These are phyloP conservation scores for Camponotus fellah DNA, from an alignment of 2,888 invertebrate genomes.

Conservation along the genomic window DNA sequence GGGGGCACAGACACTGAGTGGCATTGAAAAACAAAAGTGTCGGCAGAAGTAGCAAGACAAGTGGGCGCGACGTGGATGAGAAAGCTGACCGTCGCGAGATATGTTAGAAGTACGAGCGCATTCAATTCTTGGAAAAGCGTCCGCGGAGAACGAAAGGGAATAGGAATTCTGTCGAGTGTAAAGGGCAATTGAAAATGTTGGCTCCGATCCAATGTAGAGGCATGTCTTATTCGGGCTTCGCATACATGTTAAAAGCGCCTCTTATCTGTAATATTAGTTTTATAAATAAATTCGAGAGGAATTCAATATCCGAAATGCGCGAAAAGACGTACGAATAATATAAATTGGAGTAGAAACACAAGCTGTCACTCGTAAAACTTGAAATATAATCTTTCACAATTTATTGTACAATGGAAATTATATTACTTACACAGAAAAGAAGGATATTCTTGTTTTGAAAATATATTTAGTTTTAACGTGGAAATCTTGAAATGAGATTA, in stretches of 20 bases:
- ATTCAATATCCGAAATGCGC: constrained; percentile 64
- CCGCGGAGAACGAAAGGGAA: constrained; percentile 66
- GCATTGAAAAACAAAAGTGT: constrained; percentile 46
- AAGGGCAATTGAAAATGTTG: constrained; percentile 83
- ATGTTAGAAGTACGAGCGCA: constrained; percentile 76
- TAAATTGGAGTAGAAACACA: neutral
- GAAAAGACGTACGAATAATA: constrained; percentile 36
- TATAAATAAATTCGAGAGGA: constrained; percentile 70
- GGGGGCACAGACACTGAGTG: constrained; percentile 36
- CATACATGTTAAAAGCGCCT: constrained; percentile 75
- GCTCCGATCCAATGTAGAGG: constrained; percentile 79
- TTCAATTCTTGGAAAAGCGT: constrained; percentile 80
- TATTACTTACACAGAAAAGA: neutral
- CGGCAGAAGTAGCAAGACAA: constrained; percentile 48
- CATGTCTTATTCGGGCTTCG: constrained; percentile 78
- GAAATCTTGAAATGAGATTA: too few species aligned
- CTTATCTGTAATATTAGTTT: constrained; percentile 75
- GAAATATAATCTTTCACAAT: neutral
- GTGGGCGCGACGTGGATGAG: constrained; percentile 63
- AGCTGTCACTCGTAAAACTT: constrained; percentile 23
- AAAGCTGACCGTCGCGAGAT: constrained; percentile 60
- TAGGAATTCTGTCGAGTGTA: constrained; percentile 71
- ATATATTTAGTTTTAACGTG: too few species aligned
- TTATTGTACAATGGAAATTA: neutral
- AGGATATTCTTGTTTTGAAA: too few species aligned